phyloP scores from a whole-genome alignment of 2,797 vertebrate species.

The Sebastes diaconus region DNA sequence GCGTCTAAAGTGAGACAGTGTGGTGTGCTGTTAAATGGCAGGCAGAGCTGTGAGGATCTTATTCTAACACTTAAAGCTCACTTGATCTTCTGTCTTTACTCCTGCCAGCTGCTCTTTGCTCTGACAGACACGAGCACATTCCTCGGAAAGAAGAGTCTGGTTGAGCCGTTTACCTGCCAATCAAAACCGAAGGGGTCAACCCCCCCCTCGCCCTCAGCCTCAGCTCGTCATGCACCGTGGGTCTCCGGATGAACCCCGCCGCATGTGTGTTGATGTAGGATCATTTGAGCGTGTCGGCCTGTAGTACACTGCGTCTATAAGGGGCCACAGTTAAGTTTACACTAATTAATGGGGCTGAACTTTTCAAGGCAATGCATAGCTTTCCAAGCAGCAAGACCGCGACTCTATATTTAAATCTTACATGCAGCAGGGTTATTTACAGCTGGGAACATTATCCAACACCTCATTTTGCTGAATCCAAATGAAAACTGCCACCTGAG shows the following conservation, averaged over 20 bases:
- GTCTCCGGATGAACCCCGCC: conserved; percentile 49
- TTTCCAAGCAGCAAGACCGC: conserved; percentile 78
- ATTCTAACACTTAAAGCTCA: conserved; percentile 82
- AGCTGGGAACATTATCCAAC: conserved; percentile 82
- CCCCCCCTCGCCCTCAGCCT: conserved; percentile 45
- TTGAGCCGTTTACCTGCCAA: conserved; percentile 77
- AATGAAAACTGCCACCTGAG: conserved; percentile 69
- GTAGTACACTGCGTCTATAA: conserved; percentile 56
- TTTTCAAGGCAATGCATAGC: conserved; percentile 82
- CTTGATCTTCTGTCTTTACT: conserved; percentile 80
- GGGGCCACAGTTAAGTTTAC: conserved; percentile 72
- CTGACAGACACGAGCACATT: conserved; percentile 86
- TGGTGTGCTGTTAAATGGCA: conserved; percentile 80
- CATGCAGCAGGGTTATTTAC: conserved; percentile 81
- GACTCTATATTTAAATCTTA: conserved; percentile 81
- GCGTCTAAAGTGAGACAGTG: conserved; percentile 65
- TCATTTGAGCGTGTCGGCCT: conserved; percentile 72
- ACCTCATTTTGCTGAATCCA: conserved; percentile 73
- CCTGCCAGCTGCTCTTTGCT: conserved; percentile 85
- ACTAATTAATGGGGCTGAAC: conserved; percentile 82
- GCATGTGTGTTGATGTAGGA: conserved; percentile 82
- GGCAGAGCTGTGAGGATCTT: conserved; percentile 78
- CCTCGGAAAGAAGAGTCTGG: conserved; percentile 79
- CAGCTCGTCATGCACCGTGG: conserved; percentile 58
- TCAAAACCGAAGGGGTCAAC: conserved; percentile 76